Base-by-base conservation (phyloP, 1,140 invertebrate species). In the Papilio dardanus region DNA sequence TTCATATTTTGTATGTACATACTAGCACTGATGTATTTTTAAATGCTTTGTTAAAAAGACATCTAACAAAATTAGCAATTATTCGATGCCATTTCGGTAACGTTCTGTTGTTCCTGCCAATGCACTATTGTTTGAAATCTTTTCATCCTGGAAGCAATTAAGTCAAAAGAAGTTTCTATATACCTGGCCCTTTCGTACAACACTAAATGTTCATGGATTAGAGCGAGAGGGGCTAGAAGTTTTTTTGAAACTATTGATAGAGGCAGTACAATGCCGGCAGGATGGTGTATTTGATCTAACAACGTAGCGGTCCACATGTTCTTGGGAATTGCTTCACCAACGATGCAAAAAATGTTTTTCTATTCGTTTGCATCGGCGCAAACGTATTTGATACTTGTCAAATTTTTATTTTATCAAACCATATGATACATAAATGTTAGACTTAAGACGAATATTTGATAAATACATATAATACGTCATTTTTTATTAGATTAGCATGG, bases 201-300 rank as follows among this genome's bases (percentile, higher is more conserved):
- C 46, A 21, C 35, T 37, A 19, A 37, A 74, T 74, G 71, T 58
- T 30, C 75, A 19, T 24, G 37, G 30, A 75, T 81, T 77, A 81
- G 86, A 91, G 75, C 30, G 85, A 84, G 89, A 91, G 19, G 50
- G 85, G 67, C 77, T 80, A 85, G 73, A 69, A 79, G 86, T 88
- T 89, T 89, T 89, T 88, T 85, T 73, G 71, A 82, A 86, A 84
- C 86, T 84, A 89, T 89, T 86, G 88, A 89, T 91, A 90, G 85
- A 86, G 83, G 83, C 87, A 86, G 79, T 89, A 91, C 87, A 92
- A 90, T 91, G 86, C 79, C 84, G 84, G 87, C 86, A 89, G 89
- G 89, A 92, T 91, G 86, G 89, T 90, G 89, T 92, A 88, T 92
- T 92, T 92, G 89, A 92, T 91, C 89, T 90, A 90, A 86, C 87